Percentiles rank a stretch among this genome's conserved stretches.
phyloP scores from a whole-genome alignment of 2,113 vertebrate genomes.

The Osmerus eperlanus region DNA sequence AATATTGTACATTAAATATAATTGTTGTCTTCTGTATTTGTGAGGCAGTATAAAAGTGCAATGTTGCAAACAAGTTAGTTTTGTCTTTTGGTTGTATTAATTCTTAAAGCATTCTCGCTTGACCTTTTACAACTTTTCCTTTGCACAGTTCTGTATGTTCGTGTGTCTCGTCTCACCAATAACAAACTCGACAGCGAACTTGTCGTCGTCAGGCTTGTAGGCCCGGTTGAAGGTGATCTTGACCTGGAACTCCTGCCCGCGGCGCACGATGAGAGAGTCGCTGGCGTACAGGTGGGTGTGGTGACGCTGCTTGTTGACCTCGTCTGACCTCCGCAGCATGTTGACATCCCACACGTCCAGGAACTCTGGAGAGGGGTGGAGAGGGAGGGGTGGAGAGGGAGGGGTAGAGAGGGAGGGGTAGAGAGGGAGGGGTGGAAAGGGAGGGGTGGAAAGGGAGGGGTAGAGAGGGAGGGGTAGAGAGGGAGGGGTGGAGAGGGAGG shows the following conservation, averaged over 20 bases:
- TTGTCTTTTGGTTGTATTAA: too few species aligned
- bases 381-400: too few species aligned
- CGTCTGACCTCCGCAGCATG: conserved; percentile 68
- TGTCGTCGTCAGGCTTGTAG: conserved; percentile 75
- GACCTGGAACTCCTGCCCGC: conserved; percentile 85
- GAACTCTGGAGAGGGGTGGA: conserved; percentile 67
- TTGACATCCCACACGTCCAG: conserved; percentile 76
- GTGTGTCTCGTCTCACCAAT: conserved; percentile 79
- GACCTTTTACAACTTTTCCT: too few species aligned
- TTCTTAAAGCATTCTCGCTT: too few species aligned
- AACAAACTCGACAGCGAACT: conserved; percentile 85
- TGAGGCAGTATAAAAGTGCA: too few species aligned
- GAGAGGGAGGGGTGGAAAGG: background rate
- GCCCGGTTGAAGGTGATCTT: conserved; percentile 81
- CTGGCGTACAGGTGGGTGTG: conserved; percentile 77
- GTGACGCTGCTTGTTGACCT: conserved; percentile 81
- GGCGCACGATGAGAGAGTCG: conserved; percentile 79
- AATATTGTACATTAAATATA: background rate
- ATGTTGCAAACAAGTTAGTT: too few species aligned
- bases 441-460: background rate
- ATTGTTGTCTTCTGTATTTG: background rate
- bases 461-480: too few species aligned
- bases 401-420: too few species aligned
- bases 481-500: background rate
- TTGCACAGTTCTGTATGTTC: background rate